Base-by-base conservation (phyloP, 2,888 invertebrate genomes). In the Nysson spinosus region DNA sequence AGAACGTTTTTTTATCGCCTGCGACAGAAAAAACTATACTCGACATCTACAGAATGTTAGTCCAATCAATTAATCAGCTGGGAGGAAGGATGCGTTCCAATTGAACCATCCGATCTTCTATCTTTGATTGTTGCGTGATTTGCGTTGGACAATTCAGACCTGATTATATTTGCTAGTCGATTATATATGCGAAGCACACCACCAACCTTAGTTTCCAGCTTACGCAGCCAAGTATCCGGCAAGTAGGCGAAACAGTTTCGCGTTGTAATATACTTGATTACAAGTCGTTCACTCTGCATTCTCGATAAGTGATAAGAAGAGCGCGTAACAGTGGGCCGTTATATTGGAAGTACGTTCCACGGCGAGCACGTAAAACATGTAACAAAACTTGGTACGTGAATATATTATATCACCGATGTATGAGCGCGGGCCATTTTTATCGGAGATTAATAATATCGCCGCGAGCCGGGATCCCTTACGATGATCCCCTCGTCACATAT, bases 231-330 rank as follows among this genome's bases (percentile, higher is more conserved):
- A 6, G 62, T 67, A 44, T 85, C 77, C 28, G 89, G 87, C 42
- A 89, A 73, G 80, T 87, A 87, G 39, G 88, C 83, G 71, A 90
- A 90, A 77, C 88, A 89, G 69, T 87, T 88, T 74, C 89, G 89
- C 22, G 83, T 85, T 57, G 87, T 75, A 67, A 89, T 74, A 68
- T 87, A 89, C 63, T 88, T 87, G 12, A 90, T 85, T 9, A 73
- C 79, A 51, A 90, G 87, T 40, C 84, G 82, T 81, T 88, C 85
- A 62, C 88, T 86, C 62, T 88, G 87, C 90, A 90, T 76, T 28
- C 28, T 62, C n/a, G n/a, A n/a, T n/a, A n/a, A n/a, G n/a, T n/a
- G n/a, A n/a, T n/a, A n/a, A n/a, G n/a, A n/a, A n/a, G n/a, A n/a
- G 16, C 34, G 43, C 16, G 22, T 19, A 35, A 19, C n/a, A n/a